Evolutionary conservation across 2,888 invertebrate species (phyloP).

Genomic region (Venustoraphidia nigricollis): DNA sequence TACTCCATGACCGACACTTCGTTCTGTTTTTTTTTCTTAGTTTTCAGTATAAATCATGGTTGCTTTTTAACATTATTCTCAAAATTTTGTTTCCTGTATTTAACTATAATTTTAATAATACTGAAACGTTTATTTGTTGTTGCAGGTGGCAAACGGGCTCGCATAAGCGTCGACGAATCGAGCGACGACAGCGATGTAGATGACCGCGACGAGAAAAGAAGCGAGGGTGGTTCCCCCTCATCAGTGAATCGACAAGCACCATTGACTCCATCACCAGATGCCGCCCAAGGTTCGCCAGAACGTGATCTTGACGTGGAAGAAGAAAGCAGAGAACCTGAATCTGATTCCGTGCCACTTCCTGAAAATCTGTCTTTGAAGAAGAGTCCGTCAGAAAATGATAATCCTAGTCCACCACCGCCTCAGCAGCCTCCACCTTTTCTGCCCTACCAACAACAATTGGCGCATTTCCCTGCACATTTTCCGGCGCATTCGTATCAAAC

Average conservation of each 20-base stretch:
- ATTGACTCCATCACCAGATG: slow-evolving; percentile 21
- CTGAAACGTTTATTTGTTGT: slow-evolving; percentile 10
- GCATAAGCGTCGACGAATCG: slow-evolving; percentile 29
- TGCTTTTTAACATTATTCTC: too few species aligned
- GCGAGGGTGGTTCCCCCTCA: slow-evolving; percentile 23
- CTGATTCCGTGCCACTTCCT: slow-evolving; percentile 42
- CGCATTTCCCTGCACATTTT: slow-evolving; percentile 30
- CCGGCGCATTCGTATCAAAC: slow-evolving; percentile 22
- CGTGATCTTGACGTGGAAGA: slow-evolving; percentile 39
- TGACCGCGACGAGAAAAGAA: slow-evolving; percentile 23
- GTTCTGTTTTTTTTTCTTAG: too few species aligned
- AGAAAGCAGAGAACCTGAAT: slow-evolving; percentile 29
- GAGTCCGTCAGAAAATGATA: slow-evolving; percentile 31
- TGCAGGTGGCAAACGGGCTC: slow-evolving; percentile 29
- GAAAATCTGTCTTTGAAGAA: slow-evolving; percentile 73
- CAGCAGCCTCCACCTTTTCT: slow-evolving; percentile 17
- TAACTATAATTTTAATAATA: too few species aligned
- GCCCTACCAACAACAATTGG: slow-evolving; percentile 23
- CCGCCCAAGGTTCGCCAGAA: slow-evolving; percentile 23
- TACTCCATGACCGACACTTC: too few species aligned
- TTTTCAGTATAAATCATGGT: too few species aligned
- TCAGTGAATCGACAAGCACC: slow-evolving; percentile 31
- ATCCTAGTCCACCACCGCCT: slow-evolving; percentile 29
- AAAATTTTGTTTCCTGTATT: too few species aligned
- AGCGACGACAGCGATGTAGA: slow-evolving; percentile 32